Evolutionary conservation across 2,113 vertebrate species (phyloP).

Genomic region (Hippocampus zosterae): DNA sequence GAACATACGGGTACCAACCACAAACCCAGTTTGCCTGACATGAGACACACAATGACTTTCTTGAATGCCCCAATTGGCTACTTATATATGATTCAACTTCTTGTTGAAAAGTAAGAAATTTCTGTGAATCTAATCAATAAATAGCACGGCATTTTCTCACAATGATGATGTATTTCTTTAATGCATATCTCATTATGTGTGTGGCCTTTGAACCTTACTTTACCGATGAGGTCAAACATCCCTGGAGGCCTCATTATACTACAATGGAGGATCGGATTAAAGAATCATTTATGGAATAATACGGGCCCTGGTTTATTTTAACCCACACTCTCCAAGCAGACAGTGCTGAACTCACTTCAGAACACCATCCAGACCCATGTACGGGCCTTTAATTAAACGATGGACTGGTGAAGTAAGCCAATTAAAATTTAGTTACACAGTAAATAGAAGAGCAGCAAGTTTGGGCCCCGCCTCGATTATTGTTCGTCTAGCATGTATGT

Average conservation of each 20-base stretch:
- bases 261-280: slow-evolving; percentile 15
- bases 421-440: not conserved
- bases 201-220: slow-evolving; percentile 37
- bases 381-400: not conserved
- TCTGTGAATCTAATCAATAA: not conserved
- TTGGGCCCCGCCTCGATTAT: not conserved
- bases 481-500: not conserved
- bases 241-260: slow-evolving; percentile 48
- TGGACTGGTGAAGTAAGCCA: not conserved
- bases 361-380: not conserved
- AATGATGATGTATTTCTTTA: not conserved
- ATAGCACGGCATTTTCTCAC: not conserved
- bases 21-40: no score
- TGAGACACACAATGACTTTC: not conserved
- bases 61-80: no score
- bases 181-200: slow-evolving; percentile 2
- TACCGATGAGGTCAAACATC: slow-evolving; percentile 13
- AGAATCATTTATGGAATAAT: slow-evolving; percentile 17
- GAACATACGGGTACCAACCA: no score
- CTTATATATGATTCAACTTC: not conserved
- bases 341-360: not conserved
- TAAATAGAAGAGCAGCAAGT: not conserved
- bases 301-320: slow-evolving; percentile 3
- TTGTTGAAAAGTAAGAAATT: not conserved
- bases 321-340: not conserved